Conservation (phyloP, 2,113 vertebrate genomes). For the Dendropsophus ebraccatus region DNA sequence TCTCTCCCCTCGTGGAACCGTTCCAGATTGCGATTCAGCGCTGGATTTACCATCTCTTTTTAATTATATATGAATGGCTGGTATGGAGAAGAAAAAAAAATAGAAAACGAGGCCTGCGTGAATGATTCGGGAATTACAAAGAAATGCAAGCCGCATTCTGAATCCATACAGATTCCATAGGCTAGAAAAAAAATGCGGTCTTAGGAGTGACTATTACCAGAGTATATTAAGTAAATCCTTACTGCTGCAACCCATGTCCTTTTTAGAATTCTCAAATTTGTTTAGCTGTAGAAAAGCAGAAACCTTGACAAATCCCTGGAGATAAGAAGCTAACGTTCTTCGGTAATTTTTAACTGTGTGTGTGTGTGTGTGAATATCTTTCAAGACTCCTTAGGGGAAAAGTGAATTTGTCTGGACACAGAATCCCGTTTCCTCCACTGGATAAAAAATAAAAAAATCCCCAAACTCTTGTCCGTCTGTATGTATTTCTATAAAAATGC, state of each 20-base stretch:
- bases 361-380: not conserved
- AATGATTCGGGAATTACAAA: constrained; percentile 24
- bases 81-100: constrained; percentile 11
- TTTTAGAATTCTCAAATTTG: not conserved
- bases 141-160: not conserved
- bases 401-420: not conserved
- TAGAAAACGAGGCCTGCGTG: not conserved
- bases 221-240: not conserved
- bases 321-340: not conserved
- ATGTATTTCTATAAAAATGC: not conserved
- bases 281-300: not conserved
- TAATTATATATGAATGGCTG: constrained; percentile 40
- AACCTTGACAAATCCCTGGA: not conserved
- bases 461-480: not conserved
- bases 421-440: not conserved
- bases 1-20: constrained; percentile 9
- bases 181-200: constrained; percentile 11
- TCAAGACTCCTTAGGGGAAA: not conserved
- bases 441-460: not conserved
- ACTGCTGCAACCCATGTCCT: not conserved
- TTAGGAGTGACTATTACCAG: not conserved
- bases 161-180: constrained; percentile 13
- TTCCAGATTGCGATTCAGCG: constrained; percentile 18
- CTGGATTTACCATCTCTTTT: constrained; percentile 37
- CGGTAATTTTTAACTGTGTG: not conserved